Base-by-base conservation (phyloP, 2,888 invertebrate species). In the Elmis aenea region DNA sequence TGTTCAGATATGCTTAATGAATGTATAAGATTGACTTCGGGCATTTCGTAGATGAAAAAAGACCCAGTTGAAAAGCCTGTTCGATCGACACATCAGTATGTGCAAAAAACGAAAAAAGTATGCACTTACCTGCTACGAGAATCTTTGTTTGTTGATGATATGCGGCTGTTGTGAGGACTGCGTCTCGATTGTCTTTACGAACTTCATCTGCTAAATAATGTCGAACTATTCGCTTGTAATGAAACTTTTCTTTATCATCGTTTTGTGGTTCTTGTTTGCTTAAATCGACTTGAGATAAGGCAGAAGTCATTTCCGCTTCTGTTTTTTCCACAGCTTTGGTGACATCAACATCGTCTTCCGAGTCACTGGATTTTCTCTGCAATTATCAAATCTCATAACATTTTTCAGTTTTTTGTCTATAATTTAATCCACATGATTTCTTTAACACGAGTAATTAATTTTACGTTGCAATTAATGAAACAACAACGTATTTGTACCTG, bases 31-130 rank as follows among this genome's bases (percentile, higher is more conserved):
- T 85, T 92, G 34, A 93, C 89, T 26, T 92, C 90, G 0, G 96
- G 96, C 72, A 97, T 76, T 66, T 97, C 95, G 61, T 96, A 89
- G 0, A 99, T 74, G 60, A 86, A 87, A 71, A 99, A 97, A 13
- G 85, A 77, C 2, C 99, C 99, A 47, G 81, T 87, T 9, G 85
- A 84, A 64, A 91, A 97, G 4, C 93, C 96, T 76, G 13, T 3
- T 29, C 13, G 28, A 18, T 10, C 8, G 11, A n/a, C n/a, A n/a
- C n/a, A n/a, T n/a, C n/a, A n/a, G n/a, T n/a, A n/a, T n/a, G n/a
- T n/a, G n/a, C n/a, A n/a, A n/a, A n/a, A n/a, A n/a, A n/a, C n/a
- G n/a, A n/a, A n/a, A 25, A 9, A 21, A 24, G 26, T 23, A 15
- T 34, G 15, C 31, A 28, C 22, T 37, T 48, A 76, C 77, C 77